phyloP scores from a whole-genome alignment of 2,113 vertebrate species.

The Labeo catla region DNA sequence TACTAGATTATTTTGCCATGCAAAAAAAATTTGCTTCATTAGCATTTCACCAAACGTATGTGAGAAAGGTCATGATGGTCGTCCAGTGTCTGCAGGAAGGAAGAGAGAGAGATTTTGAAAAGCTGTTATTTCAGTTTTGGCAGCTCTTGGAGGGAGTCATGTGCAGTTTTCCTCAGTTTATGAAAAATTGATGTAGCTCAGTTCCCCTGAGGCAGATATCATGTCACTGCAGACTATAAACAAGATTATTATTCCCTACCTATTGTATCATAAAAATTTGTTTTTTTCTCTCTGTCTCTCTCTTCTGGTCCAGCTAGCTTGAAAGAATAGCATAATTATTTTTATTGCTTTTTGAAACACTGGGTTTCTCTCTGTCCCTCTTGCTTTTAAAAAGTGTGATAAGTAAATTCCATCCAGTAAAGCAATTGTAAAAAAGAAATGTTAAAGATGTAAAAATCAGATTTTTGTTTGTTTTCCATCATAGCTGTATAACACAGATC shows the following conservation, averaged over 20 bases:
- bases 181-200: slow-evolving; percentile 47
- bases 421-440: not conserved
- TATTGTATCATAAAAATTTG: slow-evolving; percentile 34
- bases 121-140: slow-evolving; percentile 10
- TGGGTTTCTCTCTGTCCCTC: slow-evolving; percentile 16
- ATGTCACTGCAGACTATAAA: slow-evolving; percentile 59
- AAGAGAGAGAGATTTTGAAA: slow-evolving; percentile 25
- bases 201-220: slow-evolving; percentile 51
- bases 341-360: slow-evolving; percentile 49
- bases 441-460: not conserved
- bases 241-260: slow-evolving; percentile 48
- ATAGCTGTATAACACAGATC: not conserved
- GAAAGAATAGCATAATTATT: slow-evolving; percentile 58
- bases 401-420: not conserved
- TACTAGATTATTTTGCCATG: not conserved
- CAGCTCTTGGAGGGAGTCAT: slow-evolving; percentile 22
- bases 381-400: not conserved
- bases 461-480: not conserved
- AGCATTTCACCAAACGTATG: not conserved
- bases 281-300: not conserved
- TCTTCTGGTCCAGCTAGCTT: slow-evolving; percentile 41
- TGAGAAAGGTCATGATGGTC: slow-evolving; percentile 1
- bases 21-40: not conserved
- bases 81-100: not conserved
- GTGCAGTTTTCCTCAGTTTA: slow-evolving; percentile 50